Base-by-base conservation (phyloP, 2,113 vertebrate genomes). In the Cichladusa arquata region DNA sequence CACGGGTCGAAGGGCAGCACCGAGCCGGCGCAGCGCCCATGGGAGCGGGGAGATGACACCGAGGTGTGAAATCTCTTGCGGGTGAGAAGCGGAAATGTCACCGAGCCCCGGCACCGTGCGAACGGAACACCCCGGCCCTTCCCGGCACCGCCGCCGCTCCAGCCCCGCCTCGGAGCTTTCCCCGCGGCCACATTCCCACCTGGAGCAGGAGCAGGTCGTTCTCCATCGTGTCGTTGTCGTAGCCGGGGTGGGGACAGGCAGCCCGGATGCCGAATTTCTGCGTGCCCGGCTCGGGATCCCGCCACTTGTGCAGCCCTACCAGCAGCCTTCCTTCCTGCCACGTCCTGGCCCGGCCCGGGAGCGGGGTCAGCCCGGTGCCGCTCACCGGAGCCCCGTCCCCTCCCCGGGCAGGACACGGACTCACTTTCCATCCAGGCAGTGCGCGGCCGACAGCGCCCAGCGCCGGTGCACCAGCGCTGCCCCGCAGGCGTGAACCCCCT, bases 381-480 rank as follows among this genome's bases (percentile, higher is more conserved):
- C 12, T 8, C 45, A 16, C 36, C 3, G 6, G 64, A 31, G 12
- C 19, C 50, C 67, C 5, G 1, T 7, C 23, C 42, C 79, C 19
- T 8, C 5, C 1, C 6, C 6, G 11, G 76, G 58, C 42, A 47
- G 51, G 64, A 28, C 66, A 6, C 33, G 1, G 36, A 56, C 93
- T 94, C 81, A 93, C 84, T 38, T 0, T 20, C 0, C 0, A 0
- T 0, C 1, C 48, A 17, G 2, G 90, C 97, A 97, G 86, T 97
- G 97, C 7, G 96, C 96, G 6, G 97, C 97, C 1, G 97, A 97
- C 60, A 97, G 67, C 58, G 93, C 97, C 96, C 96, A 98, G 25
- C 16, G 19, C 1, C 0, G 11, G 31, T 81, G 16, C 82, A 97
- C 44, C 5, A 97, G 91, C 6, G 90, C 86, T 5, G 91, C 96